These are phyloP conservation scores for Lagopus leucura DNA, from an alignment of 2,113 vertebrate genomes.

Conservation along the genomic window DNA sequence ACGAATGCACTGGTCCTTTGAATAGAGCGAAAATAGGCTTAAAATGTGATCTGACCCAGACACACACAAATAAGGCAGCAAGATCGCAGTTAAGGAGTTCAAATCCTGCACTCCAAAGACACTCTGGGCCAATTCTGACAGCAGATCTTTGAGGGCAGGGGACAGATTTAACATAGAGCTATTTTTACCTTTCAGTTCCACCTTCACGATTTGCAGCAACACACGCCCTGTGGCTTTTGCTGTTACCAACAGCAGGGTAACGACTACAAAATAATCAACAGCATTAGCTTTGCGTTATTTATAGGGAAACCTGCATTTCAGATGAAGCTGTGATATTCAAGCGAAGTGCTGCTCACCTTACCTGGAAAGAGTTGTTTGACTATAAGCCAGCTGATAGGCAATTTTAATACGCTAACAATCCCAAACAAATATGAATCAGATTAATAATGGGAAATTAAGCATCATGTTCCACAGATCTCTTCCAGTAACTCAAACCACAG, in stretches of 20 bases:
- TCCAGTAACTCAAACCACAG: background rate
- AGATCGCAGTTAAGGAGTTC: slow-evolving; percentile 18
- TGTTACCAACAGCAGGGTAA: background rate
- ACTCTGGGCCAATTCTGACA: slow-evolving; percentile 53
- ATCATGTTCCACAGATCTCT: background rate
- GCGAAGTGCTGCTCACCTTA: background rate
- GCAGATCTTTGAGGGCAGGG: slow-evolving; percentile 16
- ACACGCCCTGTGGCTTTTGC: background rate
- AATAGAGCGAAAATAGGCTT: background rate
- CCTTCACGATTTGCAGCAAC: slow-evolving; percentile 58
- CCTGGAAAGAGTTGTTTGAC: background rate
- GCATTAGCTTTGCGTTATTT: background rate
- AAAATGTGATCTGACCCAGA: background rate
- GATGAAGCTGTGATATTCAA: background rate
- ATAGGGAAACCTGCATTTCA: background rate
- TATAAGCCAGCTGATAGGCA: background rate
- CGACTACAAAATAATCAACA: background rate
- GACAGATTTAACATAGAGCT: slow-evolving; percentile 59
- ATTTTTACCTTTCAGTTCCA: slow-evolving; percentile 72
- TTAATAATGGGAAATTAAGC: background rate
- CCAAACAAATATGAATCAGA: background rate
- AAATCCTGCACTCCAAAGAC: slow-evolving; percentile 22
- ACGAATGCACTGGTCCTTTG: background rate
- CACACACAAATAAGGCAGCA: background rate
- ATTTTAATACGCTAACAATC: background rate